Conservation (phyloP, 1,140 invertebrate genomes). For the Melitaea cinxia region DNA sequence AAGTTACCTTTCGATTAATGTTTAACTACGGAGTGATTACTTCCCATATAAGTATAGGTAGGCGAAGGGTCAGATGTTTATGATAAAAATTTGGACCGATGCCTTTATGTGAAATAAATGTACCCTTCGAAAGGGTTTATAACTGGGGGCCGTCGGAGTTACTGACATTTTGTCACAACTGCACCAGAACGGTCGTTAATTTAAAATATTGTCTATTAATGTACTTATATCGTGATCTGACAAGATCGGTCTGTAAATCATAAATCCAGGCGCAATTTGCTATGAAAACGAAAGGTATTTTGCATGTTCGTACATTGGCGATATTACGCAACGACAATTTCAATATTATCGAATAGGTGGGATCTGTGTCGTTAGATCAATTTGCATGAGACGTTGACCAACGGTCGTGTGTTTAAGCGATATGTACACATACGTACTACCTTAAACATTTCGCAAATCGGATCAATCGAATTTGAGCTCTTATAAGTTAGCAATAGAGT, state of each 20-base stretch:
- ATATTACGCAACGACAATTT: constrained; percentile 55
- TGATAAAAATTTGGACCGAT: too few relatives aligned
- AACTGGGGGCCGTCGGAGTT: too few relatives aligned
- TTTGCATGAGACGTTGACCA: constrained; percentile 67
- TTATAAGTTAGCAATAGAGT: neutral
- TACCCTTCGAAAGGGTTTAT: too few relatives aligned
- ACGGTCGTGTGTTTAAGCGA: constrained; percentile 43
- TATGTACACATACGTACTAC: constrained; percentile 37
- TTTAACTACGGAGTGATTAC: too few relatives aligned
- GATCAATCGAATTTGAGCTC: constrained; percentile 17
- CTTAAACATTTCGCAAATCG: neutral
- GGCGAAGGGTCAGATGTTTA: too few relatives aligned
- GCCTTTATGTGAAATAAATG: too few relatives aligned
- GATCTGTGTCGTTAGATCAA: constrained; percentile 63
- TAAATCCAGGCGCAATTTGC: constrained; percentile 10
- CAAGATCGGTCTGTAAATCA: constrained; percentile 16
- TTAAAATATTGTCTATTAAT: neutral
- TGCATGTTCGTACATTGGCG: constrained; percentile 26
- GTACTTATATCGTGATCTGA: neutral
- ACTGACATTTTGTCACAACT: too few relatives aligned
- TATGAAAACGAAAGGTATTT: constrained; percentile 25
- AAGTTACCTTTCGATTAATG: too few relatives aligned
- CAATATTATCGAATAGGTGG: constrained; percentile 66
- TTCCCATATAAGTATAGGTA: too few relatives aligned
- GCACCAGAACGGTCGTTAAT: too few relatives aligned